Percentiles rank a stretch among this genome's conserved stretches.
These are phyloP conservation scores for Lydus trimaculatus DNA, from an alignment of 2,888 invertebrate species.

Conservation along the genomic window DNA sequence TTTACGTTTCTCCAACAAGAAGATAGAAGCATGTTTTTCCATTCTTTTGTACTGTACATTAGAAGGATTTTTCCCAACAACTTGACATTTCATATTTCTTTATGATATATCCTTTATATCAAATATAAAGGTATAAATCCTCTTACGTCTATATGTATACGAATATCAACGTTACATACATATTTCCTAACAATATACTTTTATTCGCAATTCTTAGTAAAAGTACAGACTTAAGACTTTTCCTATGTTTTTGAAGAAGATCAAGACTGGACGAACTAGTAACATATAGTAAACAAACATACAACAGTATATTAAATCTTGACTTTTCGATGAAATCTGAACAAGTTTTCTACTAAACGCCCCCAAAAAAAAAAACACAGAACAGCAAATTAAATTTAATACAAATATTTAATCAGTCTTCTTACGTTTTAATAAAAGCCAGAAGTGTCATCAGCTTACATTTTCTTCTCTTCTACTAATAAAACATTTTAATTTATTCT, in stretches of 20 bases:
- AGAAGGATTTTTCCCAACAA: background rate
- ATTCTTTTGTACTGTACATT: background rate
- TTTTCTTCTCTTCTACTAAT: background rate
- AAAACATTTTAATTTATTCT: background rate
- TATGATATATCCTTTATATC: constrained; percentile 24
- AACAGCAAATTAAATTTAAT: constrained; percentile 25
- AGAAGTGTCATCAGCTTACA: background rate
- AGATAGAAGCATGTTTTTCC: background rate
- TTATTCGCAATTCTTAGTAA: background rate
- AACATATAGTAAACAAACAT: constrained; percentile 4
- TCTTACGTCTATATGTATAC: constrained; percentile 14
- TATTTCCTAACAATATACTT: constrained; percentile 1
- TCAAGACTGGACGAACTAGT: background rate
- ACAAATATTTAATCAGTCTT: constrained; percentile 32
- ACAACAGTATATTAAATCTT: background rate
- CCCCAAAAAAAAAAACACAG: background rate
- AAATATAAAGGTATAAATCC: constrained; percentile 28
- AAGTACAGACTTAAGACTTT: background rate
- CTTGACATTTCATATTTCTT: constrained; percentile 33
- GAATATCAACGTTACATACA: background rate
- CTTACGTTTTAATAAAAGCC: background rate
- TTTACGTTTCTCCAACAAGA: background rate
- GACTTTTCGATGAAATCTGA: constrained; percentile 9
- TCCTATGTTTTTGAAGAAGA: background rate
- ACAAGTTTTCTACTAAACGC: background rate